phyloP scores from a whole-genome alignment of 92 coral and sea anemone genomes.

The Pocillopora meandrina region DNA sequence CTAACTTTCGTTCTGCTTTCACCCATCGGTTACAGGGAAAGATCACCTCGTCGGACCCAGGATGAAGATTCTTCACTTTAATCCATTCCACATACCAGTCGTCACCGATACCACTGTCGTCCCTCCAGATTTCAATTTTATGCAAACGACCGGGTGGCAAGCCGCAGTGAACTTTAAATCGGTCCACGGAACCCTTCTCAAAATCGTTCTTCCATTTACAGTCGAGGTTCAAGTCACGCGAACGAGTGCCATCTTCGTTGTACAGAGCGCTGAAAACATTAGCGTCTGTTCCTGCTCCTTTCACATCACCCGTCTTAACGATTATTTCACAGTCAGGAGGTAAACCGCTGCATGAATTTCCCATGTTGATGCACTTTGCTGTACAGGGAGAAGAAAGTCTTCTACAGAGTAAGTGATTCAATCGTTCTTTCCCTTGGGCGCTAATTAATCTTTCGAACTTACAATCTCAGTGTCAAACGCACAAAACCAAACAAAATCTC shows the following conservation, averaged over 20 bases:
- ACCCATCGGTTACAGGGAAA: constrained; percentile 99
- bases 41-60: constrained; percentile 59
- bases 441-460: background rate
- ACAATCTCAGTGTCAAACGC: background rate
- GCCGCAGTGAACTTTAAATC: constrained; percentile 80
- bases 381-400: background rate
- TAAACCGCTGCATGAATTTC: constrained; percentile 80
- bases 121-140: constrained; percentile 93
- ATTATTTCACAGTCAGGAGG: constrained; percentile 93
- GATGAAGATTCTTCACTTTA: constrained; percentile 65
- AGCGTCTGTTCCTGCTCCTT: constrained; percentile 98
- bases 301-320: constrained; percentile 98
- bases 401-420: background rate
- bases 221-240: constrained; percentile 82
- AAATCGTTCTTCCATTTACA: constrained; percentile 98
- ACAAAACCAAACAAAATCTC: background rate
- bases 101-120: constrained; percentile 86
- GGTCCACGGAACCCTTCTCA: constrained; percentile 94
- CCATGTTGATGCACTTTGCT: constrained; percentile 56
- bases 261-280: constrained; percentile 86
- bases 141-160: constrained; percentile 77
- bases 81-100: constrained; percentile 98
- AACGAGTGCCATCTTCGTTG: constrained; percentile 77
- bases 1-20: constrained; percentile 72
- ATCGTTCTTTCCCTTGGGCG: background rate